A percentile compares a stretch with the other conserved stretches of the same genome.
These are phyloP conservation scores for Acronicta leporina DNA, from an alignment of 2,888 invertebrate species.

Conservation along the genomic window DNA sequence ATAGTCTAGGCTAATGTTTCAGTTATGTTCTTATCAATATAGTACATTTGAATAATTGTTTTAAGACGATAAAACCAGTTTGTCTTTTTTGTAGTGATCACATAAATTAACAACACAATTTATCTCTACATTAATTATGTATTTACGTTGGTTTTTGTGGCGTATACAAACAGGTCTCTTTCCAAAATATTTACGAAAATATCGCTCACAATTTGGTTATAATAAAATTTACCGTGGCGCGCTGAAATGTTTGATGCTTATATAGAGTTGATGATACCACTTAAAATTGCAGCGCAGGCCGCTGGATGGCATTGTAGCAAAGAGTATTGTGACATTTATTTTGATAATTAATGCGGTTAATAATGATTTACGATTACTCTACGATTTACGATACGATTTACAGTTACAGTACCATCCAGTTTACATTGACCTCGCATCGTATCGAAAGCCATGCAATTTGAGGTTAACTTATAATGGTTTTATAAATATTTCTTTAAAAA, in stretches of 20 bases:
- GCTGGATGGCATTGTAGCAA: neutral
- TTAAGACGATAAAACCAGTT: too few species aligned
- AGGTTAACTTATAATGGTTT: too few species aligned
- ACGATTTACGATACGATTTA: too few species aligned
- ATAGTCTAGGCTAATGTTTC: too few species aligned
- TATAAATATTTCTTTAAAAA: too few species aligned
- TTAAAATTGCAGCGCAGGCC: neutral
- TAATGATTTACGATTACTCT: too few species aligned
- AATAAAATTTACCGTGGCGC: constrained; percentile 82
- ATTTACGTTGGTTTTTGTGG: constrained; percentile 75
- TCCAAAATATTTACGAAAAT: constrained; percentile 88
- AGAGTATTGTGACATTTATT: too few species aligned
- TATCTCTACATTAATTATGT: constrained; percentile 61
- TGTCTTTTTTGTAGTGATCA: constrained; percentile 40
- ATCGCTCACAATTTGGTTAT: constrained; percentile 86
- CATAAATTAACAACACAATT: constrained; percentile 50
- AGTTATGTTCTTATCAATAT: neutral
- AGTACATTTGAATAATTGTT: neutral
- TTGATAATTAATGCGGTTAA: too few species aligned
- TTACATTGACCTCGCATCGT: too few species aligned
- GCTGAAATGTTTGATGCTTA: constrained; percentile 62
- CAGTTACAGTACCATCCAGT: too few species aligned
- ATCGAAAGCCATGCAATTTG: too few species aligned
- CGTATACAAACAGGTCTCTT: constrained; percentile 78
- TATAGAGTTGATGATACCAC: constrained; percentile 71